A percentile compares a stretch with the other conserved stretches of the same genome.
Evolutionary conservation across 2,888 invertebrate genomes (phyloP).

Genomic region (Nematopogon swammerdamellus): DNA sequence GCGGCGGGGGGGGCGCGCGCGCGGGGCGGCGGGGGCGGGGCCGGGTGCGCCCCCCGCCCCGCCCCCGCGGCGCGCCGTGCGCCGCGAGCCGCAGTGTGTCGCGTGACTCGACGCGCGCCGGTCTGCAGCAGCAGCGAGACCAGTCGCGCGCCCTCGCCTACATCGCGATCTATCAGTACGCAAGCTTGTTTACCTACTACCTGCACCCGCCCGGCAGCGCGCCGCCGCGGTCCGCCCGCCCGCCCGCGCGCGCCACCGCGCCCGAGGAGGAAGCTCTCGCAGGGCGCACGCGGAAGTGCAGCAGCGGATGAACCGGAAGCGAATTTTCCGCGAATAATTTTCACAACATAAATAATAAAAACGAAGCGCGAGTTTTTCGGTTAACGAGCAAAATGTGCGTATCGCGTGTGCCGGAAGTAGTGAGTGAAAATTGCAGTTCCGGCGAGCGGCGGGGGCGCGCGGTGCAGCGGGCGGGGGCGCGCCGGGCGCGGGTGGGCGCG

Average conservation of each 20-base stretch:
- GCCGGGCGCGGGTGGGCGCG: slow-evolving; percentile 27
- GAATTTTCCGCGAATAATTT: too few species aligned
- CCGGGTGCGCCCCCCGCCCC: slow-evolving; percentile 44
- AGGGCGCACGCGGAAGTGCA: neutral
- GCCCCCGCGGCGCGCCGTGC: slow-evolving; percentile 50
- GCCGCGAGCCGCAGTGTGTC: slow-evolving; percentile 46
- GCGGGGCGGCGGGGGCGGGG: slow-evolving; percentile 19
- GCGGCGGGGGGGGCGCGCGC: slow-evolving; percentile 19
- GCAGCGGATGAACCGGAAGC: neutral
- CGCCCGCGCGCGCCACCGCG: neutral
- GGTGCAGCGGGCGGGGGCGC: slow-evolving; percentile 11
- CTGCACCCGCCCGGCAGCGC: too few species aligned
- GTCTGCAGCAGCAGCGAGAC: too few species aligned
- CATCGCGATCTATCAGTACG: neutral
- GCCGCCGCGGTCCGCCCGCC: neutral
- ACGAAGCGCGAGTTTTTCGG: too few species aligned
- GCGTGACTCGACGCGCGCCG: slow-evolving; percentile 39
- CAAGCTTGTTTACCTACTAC: neutral
- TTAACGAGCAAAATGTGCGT: too few species aligned
- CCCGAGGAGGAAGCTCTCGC: too few species aligned
- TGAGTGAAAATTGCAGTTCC: slow-evolving; percentile 4
- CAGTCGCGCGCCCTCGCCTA: slow-evolving; percentile 23
- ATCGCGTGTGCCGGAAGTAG: too few species aligned
- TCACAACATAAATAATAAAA: too few species aligned
- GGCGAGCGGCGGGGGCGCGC: slow-evolving; percentile 7